phyloP scores from a whole-genome alignment of 1,140 invertebrate species.

The Apis florea region DNA sequence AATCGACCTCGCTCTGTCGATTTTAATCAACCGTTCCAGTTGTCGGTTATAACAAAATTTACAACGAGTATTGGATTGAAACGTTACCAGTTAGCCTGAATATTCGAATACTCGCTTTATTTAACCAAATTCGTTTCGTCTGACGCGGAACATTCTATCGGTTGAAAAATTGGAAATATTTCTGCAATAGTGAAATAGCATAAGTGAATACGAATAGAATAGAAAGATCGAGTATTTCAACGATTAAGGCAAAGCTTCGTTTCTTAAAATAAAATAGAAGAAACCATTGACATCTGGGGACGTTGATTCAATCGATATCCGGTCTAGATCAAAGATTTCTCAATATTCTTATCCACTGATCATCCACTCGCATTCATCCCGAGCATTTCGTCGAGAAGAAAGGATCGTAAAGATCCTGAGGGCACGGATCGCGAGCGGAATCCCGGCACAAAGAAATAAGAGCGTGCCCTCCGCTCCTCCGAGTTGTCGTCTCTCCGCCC shows the following conservation, averaged over 20 bases:
- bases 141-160: too few relatives aligned
- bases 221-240: too few relatives aligned
- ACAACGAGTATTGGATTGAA: too few relatives aligned
- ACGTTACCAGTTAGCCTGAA: too few relatives aligned
- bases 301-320: not conserved
- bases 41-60: not conserved
- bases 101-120: too few relatives aligned
- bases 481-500: too few relatives aligned
- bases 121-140: too few relatives aligned
- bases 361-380: slow-evolving; percentile 13
- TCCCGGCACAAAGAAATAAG: slow-evolving; percentile 59
- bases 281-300: not conserved
- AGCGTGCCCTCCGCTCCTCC: slow-evolving; percentile 57
- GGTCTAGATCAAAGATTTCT: not conserved
- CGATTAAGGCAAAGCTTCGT: too few relatives aligned
- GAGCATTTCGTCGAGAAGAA: slow-evolving; percentile 1
- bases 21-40: not conserved
- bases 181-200: too few relatives aligned
- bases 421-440: slow-evolving; percentile 37
- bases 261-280: too few relatives aligned
- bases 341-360: not conserved
- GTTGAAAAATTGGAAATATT: too few relatives aligned
- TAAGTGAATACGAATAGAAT: too few relatives aligned
- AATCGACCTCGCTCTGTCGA: not conserved
- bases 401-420: slow-evolving; percentile 32